Conservation (phyloP, 2,888 invertebrate genomes). For the Thereva unica region DNA sequence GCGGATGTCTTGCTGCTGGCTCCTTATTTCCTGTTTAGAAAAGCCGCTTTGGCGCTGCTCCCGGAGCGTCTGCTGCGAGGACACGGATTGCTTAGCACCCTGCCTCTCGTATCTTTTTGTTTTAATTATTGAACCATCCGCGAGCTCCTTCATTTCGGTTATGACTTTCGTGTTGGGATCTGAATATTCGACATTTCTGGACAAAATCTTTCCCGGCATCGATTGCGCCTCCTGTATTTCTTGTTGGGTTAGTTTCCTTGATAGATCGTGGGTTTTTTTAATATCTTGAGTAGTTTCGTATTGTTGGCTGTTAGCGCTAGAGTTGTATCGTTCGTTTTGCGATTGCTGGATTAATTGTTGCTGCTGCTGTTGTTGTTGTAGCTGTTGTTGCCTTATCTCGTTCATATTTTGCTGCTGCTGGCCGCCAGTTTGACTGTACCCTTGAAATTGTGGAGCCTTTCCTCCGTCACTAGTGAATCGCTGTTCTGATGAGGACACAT, state of each 20-base stretch:
- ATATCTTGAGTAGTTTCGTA: constrained; percentile 1
- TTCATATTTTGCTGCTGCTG: constrained; percentile 47
- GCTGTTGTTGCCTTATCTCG: constrained; percentile 47
- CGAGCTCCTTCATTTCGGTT: constrained; percentile 68
- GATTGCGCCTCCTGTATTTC: constrained; percentile 44
- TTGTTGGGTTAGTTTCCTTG: constrained; percentile 31
- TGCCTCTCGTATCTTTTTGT: constrained; percentile 69
- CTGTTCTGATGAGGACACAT: constrained; percentile 52
- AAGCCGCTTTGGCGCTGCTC: too few relatives aligned
- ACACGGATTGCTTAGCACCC: constrained; percentile 45
- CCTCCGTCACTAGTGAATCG: constrained; percentile 47
- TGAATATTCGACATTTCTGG: constrained; percentile 65
- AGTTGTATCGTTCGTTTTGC: constrained; percentile 42
- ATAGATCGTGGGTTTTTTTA: constrained; percentile 5
- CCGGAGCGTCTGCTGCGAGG: constrained; percentile 37
- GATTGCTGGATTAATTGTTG: constrained; percentile 54
- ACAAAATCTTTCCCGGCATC: constrained; percentile 61
- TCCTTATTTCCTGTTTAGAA: too few relatives aligned
- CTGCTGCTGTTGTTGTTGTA: constrained; percentile 50
- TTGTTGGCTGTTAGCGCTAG: constrained; percentile 11
- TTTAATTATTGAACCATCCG: constrained; percentile 70
- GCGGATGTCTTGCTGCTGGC: too few relatives aligned
- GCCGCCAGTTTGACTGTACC: constrained; percentile 44
- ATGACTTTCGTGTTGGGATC: constrained; percentile 70
- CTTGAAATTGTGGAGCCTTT: not conserved